Evolutionary conservation across 1,140 invertebrate species (phyloP), one percentile per base, ranked within the genome.

Genomic region (Bursaphelenchus mucronatus): DNA sequence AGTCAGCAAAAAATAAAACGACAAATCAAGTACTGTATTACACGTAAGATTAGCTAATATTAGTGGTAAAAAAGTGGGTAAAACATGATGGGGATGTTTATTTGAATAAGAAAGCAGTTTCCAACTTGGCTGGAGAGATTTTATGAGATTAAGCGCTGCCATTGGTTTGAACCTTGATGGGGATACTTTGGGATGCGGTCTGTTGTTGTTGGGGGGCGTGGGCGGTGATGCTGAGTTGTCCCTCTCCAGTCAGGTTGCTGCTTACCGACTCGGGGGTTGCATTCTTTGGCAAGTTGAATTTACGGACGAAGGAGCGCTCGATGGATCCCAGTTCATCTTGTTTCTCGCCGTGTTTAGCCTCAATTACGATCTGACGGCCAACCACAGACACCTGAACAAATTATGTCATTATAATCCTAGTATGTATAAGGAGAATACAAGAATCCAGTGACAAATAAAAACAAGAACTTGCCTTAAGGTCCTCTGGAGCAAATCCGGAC

Each of bases 301-400:
- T 73, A 41, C 71, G 71, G 15, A 74, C 62, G 44, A 73, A 73
- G 11, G 64, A 63, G 1, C 71, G 71, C 47, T 69, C 65, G 61
- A 71, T 73, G 8, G 67, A 30, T n/a, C 71, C 71, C 13, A 73
- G 55, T 3, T 71, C 55, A 59, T 73, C 71, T 43, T 39, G 30
- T 51, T 73, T 73, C 41, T 73, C 71, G 13, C 59, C 52, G 19
- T 73, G 71, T 51, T 70, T 71, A 4, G 69, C 71, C 44, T 73
- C 71, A 17, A 73, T 54, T 19, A 73, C 71, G 19, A 73, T 66
- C 44, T 75, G 59, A 21, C 53, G 50, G 47, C 66, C 66, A 21
- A 70, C 61, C 61, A 73, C 68, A 9, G 71, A 75, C 11, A 71
- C 69, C 68, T 66, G 7, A 54, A 69, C 30, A 30, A 21, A 21